Conservation (phyloP, 2,888 invertebrate species). For the Cynaeus angustus region DNA sequence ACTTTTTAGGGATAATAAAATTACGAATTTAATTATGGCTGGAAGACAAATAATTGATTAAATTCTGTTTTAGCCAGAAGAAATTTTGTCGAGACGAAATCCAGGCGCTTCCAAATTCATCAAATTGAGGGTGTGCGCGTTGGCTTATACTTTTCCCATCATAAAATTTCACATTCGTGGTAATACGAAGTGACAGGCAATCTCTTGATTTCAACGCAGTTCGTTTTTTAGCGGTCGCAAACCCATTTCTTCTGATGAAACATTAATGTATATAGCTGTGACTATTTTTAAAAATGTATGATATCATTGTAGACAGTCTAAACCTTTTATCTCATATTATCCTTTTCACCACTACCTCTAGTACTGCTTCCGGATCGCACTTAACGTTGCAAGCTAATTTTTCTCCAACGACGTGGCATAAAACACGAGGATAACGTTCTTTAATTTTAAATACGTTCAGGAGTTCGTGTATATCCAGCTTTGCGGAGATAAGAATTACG, state of each 20-base stretch:
- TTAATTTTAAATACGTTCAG: too few species aligned
- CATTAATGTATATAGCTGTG: constrained; percentile 27
- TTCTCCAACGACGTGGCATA: too few species aligned
- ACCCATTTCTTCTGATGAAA: constrained; percentile 28
- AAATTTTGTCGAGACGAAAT: constrained; percentile 19
- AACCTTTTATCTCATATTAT: constrained; percentile 17
- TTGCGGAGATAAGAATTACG: background rate
- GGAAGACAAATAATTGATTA: constrained; percentile 42
- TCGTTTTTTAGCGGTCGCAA: constrained; percentile 37
- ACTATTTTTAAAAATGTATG: constrained; percentile 31
- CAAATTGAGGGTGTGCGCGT: constrained; percentile 43
- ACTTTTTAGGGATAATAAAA: constrained; percentile 22
- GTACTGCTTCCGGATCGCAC: too few species aligned
- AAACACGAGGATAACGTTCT: too few species aligned
- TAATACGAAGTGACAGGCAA: constrained; percentile 51
- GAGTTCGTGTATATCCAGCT: background rate
- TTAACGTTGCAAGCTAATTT: too few species aligned
- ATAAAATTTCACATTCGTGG: constrained; percentile 48
- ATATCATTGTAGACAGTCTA: constrained; percentile 16
- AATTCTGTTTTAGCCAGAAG: constrained; percentile 33
- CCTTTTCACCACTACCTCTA: too few species aligned
- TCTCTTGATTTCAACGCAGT: constrained; percentile 46
- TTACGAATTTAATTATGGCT: constrained; percentile 41
- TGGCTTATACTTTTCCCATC: constrained; percentile 49
- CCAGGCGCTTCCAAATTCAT: constrained; percentile 41